phyloP scores from a whole-genome alignment of 2,113 vertebrate species.

The Phaethon lepturus region DNA sequence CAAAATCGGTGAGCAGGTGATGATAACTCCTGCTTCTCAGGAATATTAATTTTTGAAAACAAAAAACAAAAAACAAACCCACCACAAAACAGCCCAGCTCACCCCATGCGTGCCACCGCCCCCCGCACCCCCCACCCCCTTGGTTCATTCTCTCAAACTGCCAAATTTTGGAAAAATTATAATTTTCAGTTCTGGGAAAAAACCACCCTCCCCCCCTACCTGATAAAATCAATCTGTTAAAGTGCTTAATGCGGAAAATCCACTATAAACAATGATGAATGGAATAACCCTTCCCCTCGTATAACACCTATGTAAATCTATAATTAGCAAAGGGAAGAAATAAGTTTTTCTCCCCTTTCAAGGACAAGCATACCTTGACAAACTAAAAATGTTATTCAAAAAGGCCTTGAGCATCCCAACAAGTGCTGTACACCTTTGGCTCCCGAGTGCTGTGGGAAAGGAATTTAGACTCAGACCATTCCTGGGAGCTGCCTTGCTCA shows the following conservation, averaged over 20 bases:
- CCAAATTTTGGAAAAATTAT: background rate
- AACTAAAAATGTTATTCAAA: background rate
- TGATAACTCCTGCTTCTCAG: background rate
- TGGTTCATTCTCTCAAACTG: background rate
- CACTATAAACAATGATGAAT: background rate
- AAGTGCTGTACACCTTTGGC: background rate
- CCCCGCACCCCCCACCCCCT: background rate
- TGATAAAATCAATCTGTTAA: background rate
- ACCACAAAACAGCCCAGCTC: background rate
- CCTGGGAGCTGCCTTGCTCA: background rate
- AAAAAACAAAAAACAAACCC: background rate
- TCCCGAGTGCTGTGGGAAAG: background rate
- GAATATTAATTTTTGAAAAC: background rate
- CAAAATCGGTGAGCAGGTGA: background rate
- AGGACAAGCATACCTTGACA: background rate
- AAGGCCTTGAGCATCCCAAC: background rate
- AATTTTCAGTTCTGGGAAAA: background rate
- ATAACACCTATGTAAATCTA: background rate
- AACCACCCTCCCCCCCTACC: accelerated
- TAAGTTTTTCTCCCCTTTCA: background rate
- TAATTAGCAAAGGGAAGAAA: background rate
- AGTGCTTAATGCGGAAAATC: background rate
- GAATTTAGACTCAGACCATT: background rate
- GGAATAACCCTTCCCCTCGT: background rate
- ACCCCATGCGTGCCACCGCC: too few species aligned